Conservation (phyloP, 1,140 invertebrate genomes). For the Hypsibius dujardini region DNA sequence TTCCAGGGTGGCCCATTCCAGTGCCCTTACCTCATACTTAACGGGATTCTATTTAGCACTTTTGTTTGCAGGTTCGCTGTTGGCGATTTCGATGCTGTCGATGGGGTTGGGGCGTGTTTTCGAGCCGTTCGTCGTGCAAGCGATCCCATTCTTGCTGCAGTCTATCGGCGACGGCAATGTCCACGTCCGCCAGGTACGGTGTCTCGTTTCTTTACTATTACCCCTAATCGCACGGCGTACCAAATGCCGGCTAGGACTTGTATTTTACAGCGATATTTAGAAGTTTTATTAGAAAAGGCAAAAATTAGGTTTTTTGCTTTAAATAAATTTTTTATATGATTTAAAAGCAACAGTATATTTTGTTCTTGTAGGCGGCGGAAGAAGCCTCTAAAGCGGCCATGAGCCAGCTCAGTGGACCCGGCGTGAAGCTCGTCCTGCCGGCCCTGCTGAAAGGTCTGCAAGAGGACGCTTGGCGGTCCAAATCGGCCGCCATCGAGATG, state of each 20-base stretch:
- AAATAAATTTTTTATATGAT: too few species aligned
- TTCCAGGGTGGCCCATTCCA: too few species aligned
- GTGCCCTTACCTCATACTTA: too few species aligned
- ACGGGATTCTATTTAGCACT: too few species aligned
- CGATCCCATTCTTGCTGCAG: slow-evolving; percentile 75
- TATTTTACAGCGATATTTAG: too few species aligned
- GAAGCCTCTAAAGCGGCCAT: slow-evolving; percentile 87
- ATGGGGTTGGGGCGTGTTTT: slow-evolving; percentile 82
- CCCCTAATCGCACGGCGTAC: too few species aligned
- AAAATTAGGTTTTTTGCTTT: too few species aligned
- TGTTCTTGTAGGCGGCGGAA: slow-evolving; percentile 55
- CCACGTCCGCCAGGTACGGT: slow-evolving; percentile 37
- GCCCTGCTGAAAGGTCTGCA: slow-evolving; percentile 77
- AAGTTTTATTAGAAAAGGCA: too few species aligned
- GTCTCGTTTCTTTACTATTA: too few species aligned
- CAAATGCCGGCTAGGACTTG: too few species aligned
- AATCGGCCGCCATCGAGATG: slow-evolving; percentile 80
- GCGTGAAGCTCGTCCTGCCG: slow-evolving; percentile 80
- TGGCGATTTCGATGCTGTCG: slow-evolving; percentile 94
- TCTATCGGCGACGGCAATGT: slow-evolving; percentile 89
- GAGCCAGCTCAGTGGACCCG: slow-evolving; percentile 85
- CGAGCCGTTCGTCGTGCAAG: slow-evolving; percentile 95
- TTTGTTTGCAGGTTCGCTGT: slow-evolving; percentile 53
- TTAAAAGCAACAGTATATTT: too few species aligned
- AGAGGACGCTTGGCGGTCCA: slow-evolving; percentile 96